Base-by-base conservation (phyloP, 1,140 invertebrate genomes). In the Drosophila pandora region DNA sequence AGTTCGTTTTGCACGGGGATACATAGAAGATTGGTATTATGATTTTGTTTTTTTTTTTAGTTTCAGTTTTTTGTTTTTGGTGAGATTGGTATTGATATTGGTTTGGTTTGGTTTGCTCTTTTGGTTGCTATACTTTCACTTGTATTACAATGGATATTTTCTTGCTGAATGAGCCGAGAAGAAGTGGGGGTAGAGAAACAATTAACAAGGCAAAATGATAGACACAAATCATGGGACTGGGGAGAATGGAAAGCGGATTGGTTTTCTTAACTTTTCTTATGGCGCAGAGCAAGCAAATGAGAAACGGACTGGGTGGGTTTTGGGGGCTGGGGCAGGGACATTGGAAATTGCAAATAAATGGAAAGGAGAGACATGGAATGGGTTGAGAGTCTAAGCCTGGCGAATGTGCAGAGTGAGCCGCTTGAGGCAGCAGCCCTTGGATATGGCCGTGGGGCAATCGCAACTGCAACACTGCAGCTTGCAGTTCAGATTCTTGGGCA, bases 71-170 rank as follows among this genome's bases (percentile, higher is more conserved):
- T 79, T 50, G 56, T 62, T 77, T 54, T 65, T 84, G 68, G 69
- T 84, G 67, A 61, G 47, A 67, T 89, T 69, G 53, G 59, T 62
- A 55, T 62, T 65, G 58, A 43, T 50, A 53, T 62, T 78, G 48
- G 48, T 55, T 63, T 64, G 59, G 50, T 41, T 67, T 52, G 70
- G 83, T 76, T 88, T 87, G 71, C 83, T 87, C 71, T 76, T 88
- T 88, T 87, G 69, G 64, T 81, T 87, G 83, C 82, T 90, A 90
- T 78, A 90, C 82, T 90, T 90, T 87, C 73, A 90, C 81, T 87
- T 90, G 82, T 60, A 90, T 91, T 77, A 90, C 74, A 90, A 90
- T 90, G 60, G 76, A 81, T 87, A 91, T 81, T 74, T 83, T 90
- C 76, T 79, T 91, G 82, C 83, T 85, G 85, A 74, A 85, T 87